Evolutionary conservation across 1,140 invertebrate species (phyloP).

Genomic region (Goniozus legneri): DNA sequence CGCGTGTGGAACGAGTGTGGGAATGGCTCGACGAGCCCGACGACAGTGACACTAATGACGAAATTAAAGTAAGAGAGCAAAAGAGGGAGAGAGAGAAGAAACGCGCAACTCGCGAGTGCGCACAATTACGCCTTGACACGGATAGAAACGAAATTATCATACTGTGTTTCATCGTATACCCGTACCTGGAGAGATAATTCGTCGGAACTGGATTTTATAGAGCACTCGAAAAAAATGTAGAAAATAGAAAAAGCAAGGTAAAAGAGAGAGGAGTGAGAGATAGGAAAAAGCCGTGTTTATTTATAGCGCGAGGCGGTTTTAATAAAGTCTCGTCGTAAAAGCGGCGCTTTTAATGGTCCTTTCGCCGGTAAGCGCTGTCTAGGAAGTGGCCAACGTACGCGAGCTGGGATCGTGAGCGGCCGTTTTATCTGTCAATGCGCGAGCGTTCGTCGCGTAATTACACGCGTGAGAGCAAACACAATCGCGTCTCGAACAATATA

Average conservation of each 20-base stretch:
- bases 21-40: conserved; percentile 14
- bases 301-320: no score
- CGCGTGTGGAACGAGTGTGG: conserved; percentile 14
- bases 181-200: no score
- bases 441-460: conserved; percentile 42
- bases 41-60: conserved; percentile 19
- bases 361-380: not conserved
- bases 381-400: no score
- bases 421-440: conserved; percentile 32
- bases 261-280: no score
- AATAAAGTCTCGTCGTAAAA: conserved; percentile 19
- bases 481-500: conserved; percentile 10
- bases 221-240: no score
- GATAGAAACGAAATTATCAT: no score
- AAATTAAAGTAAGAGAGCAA: not conserved
- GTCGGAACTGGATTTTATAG: no score
- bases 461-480: conserved; percentile 38
- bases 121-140: no score
- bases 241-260: no score
- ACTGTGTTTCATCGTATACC: no score
- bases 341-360: conserved; percentile 5
- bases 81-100: not conserved
- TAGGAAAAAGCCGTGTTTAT: no score
- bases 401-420: conserved; percentile 15
- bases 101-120: not conserved